phyloP scores from a whole-genome alignment of 1,140 invertebrate genomes.

The Sycophila sp. region DNA sequence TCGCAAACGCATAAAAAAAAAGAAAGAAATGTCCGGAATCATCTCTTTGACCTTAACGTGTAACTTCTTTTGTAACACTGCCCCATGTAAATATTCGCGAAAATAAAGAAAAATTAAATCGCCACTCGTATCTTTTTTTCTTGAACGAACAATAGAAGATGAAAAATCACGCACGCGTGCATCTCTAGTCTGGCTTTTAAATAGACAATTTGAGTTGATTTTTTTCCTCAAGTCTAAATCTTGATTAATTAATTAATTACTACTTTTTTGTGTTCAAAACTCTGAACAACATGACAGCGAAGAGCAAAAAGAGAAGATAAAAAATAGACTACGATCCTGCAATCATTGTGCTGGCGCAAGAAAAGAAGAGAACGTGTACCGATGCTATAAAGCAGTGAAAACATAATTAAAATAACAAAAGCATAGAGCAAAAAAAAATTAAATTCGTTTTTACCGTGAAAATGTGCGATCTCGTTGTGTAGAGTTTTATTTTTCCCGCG shows the following conservation, averaged over 20 bases:
- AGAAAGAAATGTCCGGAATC: not conserved
- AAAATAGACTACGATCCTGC: not conserved
- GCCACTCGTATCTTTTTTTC: slow-evolving; percentile 21
- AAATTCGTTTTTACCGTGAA: slow-evolving; percentile 19
- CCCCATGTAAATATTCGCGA: slow-evolving; percentile 24
- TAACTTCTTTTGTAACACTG: slow-evolving; percentile 31
- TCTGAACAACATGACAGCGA: not conserved
- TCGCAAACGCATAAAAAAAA: too few relatives aligned
- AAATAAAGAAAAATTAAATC: not conserved
- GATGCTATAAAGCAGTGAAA: not conserved
- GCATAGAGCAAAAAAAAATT: slow-evolving; percentile 6
- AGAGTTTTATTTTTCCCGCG: slow-evolving; percentile 9
- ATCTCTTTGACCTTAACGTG: not conserved
- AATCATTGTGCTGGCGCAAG: slow-evolving; percentile 5
- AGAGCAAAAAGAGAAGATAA: not conserved
- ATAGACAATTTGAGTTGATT: not conserved
- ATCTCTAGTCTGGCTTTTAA: not conserved
- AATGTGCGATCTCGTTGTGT: slow-evolving; percentile 30
- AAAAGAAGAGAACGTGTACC: slow-evolving; percentile 18
- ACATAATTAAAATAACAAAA: not conserved
- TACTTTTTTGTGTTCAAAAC: not conserved
- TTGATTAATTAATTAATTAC: slow-evolving; percentile 8
- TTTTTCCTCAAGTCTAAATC: slow-evolving; percentile 12
- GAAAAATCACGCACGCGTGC: not conserved
- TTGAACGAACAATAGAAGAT: not conserved